Evolutionary conservation across 2,888 invertebrate species (phyloP).

Genomic region (Mesochorus sp.): DNA sequence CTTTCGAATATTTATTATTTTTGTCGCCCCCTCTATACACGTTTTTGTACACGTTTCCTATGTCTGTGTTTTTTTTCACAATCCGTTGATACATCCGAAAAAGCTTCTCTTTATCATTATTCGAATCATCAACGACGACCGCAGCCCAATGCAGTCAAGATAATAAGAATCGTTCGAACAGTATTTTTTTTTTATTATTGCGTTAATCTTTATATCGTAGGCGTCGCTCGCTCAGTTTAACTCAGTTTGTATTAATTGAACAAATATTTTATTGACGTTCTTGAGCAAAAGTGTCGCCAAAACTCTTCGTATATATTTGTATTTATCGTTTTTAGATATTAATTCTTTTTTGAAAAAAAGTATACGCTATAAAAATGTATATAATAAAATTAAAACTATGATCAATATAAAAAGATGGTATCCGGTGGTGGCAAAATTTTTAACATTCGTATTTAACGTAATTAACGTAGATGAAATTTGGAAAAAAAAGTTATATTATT

Average conservation of each 20-base stretch:
- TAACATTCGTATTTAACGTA: background rate
- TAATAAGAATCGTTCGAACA: constrained; percentile 26
- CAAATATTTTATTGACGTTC: background rate
- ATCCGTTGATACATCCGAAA: constrained; percentile 15
- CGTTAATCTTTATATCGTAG: background rate
- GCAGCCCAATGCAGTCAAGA: constrained; percentile 54
- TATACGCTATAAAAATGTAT: background rate
- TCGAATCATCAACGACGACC: constrained; percentile 43
- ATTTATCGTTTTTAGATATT: background rate
- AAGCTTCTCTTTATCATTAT: constrained; percentile 27
- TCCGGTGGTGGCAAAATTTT: constrained; percentile 36
- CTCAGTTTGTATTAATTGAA: background rate
- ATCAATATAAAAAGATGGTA: background rate
- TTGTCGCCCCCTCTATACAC: background rate
- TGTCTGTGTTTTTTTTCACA: background rate
- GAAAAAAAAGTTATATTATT: constrained; percentile 22
- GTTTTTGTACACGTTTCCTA: background rate
- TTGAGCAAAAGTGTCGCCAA: background rate
- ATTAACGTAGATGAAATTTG: background rate
- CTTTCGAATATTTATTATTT: background rate
- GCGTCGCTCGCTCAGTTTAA: background rate
- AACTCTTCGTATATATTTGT: background rate
- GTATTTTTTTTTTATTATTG: background rate
- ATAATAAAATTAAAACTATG: background rate
- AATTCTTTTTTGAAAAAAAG: background rate